A percentile compares a stretch with the other conserved stretches of the same genome.
phyloP scores from a whole-genome alignment of 2,888 invertebrate genomes.

The Apodemia duryi region DNA sequence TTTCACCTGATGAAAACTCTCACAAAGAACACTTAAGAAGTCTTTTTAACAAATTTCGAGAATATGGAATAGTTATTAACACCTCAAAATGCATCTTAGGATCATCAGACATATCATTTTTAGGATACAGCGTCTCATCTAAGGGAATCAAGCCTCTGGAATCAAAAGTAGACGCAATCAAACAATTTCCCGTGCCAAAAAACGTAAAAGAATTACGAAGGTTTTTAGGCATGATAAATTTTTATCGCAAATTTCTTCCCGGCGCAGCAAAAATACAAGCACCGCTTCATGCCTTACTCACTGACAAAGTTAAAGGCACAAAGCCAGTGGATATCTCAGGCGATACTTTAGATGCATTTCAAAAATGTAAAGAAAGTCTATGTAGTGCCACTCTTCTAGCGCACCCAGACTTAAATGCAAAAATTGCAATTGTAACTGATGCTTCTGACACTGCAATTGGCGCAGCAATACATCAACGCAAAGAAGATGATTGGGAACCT shows the following conservation, averaged over 20 bases:
- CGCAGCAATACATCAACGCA: not conserved
- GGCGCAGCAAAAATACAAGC: conserved; percentile 24
- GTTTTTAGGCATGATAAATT: conserved; percentile 30
- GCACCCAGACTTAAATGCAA: conserved; percentile 38
- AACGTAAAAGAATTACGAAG: conserved; percentile 21
- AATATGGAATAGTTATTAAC: not conserved
- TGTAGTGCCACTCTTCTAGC: conserved; percentile 39
- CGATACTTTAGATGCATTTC: conserved; percentile 28
- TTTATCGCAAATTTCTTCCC: conserved; percentile 24
- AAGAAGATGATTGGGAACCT: not conserved
- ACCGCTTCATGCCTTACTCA: conserved; percentile 16
- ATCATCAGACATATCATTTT: conserved; percentile 28
- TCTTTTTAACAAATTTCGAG: not conserved
- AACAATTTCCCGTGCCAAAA: conserved; percentile 23
- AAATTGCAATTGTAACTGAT: conserved; percentile 41
- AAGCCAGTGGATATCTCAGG: conserved; percentile 16
- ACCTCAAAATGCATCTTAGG: not conserved
- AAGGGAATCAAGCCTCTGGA: conserved; percentile 28
- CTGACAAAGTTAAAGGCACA: not conserved
- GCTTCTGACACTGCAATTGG: conserved; percentile 38
- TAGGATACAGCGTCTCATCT: conserved; percentile 33
- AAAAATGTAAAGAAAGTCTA: conserved; percentile 35
- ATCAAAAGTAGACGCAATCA: conserved; percentile 15
- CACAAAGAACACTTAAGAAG: not conserved
- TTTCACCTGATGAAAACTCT: not conserved